phyloP scores from a whole-genome alignment of 2,888 invertebrate genomes.

The Cyclophora albipunctata region DNA sequence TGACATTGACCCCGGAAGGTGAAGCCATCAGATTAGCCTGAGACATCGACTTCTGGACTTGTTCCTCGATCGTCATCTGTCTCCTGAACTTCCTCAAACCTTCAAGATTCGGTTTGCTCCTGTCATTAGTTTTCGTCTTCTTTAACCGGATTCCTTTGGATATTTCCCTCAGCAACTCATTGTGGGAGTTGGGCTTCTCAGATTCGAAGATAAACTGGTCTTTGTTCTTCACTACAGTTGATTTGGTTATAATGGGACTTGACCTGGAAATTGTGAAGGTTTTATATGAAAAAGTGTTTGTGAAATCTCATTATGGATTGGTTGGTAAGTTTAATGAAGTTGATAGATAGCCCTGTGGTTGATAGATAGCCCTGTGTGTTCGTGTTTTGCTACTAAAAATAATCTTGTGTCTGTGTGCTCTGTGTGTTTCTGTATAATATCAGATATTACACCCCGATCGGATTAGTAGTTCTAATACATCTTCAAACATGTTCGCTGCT shows the following conservation, averaged over 20 bases:
- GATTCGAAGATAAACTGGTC: constrained; percentile 91
- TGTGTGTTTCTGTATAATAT: too few species aligned
- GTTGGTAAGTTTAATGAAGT: too few species aligned
- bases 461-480: too few species aligned
- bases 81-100: constrained; percentile 90
- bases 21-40: constrained; percentile 76
- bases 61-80: constrained; percentile 93
- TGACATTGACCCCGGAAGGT: constrained; percentile 54
- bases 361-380: too few species aligned
- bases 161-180: constrained; percentile 87
- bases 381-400: too few species aligned
- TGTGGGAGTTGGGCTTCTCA: constrained; percentile 86
- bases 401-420: too few species aligned
- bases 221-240: constrained; percentile 80
- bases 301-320: too few species aligned
- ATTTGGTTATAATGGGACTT: constrained; percentile 74
- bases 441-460: too few species aligned
- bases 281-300: too few species aligned
- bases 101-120: constrained; percentile 88
- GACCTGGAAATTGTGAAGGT: constrained; percentile 55
- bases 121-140: constrained; percentile 86
- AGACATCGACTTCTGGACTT: constrained; percentile 88
- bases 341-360: too few species aligned
- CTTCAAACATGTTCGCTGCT: too few species aligned
- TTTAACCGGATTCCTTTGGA: constrained; percentile 84